These are phyloP conservation scores for Amiota communis DNA, from an alignment of 2,888 invertebrate species.

Conservation along the genomic window DNA sequence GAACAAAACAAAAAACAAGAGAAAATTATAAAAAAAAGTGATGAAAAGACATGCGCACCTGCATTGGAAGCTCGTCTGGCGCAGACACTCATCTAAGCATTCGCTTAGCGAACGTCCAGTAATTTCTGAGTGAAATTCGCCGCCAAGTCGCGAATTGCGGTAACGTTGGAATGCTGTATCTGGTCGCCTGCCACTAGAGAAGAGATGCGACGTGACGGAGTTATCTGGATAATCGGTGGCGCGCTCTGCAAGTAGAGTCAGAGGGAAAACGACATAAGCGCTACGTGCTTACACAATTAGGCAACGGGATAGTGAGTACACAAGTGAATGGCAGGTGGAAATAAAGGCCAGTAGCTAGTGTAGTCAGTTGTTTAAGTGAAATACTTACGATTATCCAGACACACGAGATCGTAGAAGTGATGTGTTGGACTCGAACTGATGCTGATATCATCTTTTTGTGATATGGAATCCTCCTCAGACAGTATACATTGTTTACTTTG, in stretches of 20 bases:
- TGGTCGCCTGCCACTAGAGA: conserved; percentile 85
- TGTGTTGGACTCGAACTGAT: conserved; percentile 88
- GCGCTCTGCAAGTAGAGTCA: conserved; percentile 78
- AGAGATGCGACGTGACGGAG: conserved; percentile 87
- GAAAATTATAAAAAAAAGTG: conserved; percentile 19
- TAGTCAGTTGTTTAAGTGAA: conserved; percentile 23
- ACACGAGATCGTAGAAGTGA: conserved; percentile 91
- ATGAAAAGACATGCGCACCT: conserved; percentile 58
- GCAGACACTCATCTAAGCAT: conserved; percentile 90
- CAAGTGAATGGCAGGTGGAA: conserved; percentile 35
- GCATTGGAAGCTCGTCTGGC: conserved; percentile 92
- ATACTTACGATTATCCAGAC: conserved; percentile 90
- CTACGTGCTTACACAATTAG: conserved; percentile 26
- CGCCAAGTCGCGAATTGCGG: conserved; percentile 88
- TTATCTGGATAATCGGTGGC: conserved; percentile 92
- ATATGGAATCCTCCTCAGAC: conserved; percentile 92
- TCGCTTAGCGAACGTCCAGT: conserved; percentile 90
- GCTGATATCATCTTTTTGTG: conserved; percentile 90
- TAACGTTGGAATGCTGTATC: conserved; percentile 90
- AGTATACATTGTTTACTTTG: conserved; percentile 90
- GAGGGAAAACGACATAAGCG: conserved; percentile 23
- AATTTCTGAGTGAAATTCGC: conserved; percentile 92
- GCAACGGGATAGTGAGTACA: conserved; percentile 31
- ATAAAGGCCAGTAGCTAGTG: conserved; percentile 36
- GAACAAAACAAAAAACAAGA: conserved; percentile 29